Conservation (phyloP, 2,113 vertebrate genomes). For the Danionella cerebrum region DNA sequence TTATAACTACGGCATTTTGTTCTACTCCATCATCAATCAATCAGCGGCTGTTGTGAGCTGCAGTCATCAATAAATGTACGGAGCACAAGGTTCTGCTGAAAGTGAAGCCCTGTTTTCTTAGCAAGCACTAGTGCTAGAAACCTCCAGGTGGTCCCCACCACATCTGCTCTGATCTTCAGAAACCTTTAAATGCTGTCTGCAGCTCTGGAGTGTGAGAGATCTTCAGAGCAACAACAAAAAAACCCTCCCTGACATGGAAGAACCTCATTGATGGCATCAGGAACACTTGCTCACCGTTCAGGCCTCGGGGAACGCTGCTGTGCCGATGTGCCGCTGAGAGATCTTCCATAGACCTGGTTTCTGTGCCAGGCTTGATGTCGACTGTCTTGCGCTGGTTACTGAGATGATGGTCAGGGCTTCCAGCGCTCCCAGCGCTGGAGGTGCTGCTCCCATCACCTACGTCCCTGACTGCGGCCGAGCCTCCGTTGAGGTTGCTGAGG, state of each 20-base stretch:
- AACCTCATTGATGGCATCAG: neutral
- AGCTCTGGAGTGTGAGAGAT: no score
- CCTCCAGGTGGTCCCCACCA: no score
- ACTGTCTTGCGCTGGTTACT: slow-evolving; percentile 62
- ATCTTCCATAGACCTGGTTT: slow-evolving; percentile 85
- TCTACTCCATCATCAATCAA: no score
- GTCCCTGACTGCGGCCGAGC: slow-evolving; percentile 74
- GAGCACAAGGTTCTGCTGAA: no score
- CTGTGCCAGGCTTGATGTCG: slow-evolving; percentile 68
- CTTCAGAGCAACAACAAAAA: no score
- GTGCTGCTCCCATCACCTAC: slow-evolving; percentile 93
- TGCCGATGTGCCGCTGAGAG: slow-evolving; percentile 80
- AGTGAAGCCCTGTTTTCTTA: no score
- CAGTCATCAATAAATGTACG: no score
- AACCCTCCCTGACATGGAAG: neutral
- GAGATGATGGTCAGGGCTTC: slow-evolving; percentile 84
- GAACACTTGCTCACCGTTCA: slow-evolving; percentile 73
- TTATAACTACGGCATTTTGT: no score
- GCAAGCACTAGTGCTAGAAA: no score
- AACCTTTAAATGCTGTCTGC: no score
- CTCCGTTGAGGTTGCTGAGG: slow-evolving; percentile 79
- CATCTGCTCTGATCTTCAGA: no score
- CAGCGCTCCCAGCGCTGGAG: slow-evolving; percentile 85
- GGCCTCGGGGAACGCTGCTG: slow-evolving; percentile 88
- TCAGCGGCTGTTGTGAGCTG: no score